Conservation (phyloP, 30 jellyfish, hydroid and myxozoan species). For the Hydractinia echinata region DNA sequence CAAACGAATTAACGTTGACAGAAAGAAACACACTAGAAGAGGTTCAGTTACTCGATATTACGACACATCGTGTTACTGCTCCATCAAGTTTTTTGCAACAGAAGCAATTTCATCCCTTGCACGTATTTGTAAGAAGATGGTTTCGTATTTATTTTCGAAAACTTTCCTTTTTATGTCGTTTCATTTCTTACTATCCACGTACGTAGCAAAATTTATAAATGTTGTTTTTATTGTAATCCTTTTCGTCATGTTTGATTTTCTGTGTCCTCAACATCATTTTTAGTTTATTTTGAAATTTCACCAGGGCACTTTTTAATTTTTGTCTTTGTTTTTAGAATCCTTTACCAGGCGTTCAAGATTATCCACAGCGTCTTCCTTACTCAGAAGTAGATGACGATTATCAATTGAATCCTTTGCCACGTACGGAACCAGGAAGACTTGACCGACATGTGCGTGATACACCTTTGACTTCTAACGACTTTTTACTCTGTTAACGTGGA, state of each 20-base stretch:
- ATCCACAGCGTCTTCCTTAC: conserved; percentile 52
- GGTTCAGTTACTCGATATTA: conserved; percentile 10
- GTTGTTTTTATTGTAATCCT: neutral
- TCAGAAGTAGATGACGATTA: conserved; percentile 65
- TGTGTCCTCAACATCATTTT: no score
- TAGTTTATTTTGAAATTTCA: no score
- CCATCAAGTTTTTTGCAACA: conserved; percentile 51
- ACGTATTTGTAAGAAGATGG: conserved; percentile 53
- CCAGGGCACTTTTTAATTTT: no score
- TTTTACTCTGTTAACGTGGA: neutral
- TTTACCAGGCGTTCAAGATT: conserved; percentile 57
- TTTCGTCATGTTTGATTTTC: neutral
- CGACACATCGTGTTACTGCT: neutral
- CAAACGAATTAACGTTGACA: neutral
- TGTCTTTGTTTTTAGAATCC: conserved; percentile 48
- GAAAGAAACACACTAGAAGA: neutral
- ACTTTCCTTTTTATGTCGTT: no score
- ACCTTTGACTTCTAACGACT: neutral
- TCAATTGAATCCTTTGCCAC: conserved; percentile 46
- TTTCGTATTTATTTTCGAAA: neutral
- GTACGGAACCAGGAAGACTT: conserved; percentile 33
- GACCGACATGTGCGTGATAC: conserved; percentile 38
- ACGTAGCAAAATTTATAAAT: no score
- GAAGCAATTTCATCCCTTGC: conserved; percentile 57
- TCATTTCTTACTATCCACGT: no score